These are phyloP conservation scores for Hemichromis elongatus DNA, from an alignment of 2,113 vertebrate species.

Conservation along the genomic window DNA sequence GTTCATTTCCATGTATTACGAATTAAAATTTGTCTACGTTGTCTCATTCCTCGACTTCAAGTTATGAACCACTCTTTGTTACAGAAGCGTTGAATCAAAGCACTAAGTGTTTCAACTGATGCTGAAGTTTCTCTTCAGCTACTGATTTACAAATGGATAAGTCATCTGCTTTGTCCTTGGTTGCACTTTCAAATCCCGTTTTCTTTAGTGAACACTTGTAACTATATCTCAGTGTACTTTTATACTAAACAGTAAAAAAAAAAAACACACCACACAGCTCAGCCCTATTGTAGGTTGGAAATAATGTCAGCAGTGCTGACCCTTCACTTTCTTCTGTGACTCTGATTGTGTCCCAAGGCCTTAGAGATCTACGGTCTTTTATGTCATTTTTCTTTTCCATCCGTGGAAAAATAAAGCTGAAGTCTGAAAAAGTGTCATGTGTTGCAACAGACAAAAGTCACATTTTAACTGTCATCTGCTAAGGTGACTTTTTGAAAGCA, in stretches of 20 bases:
- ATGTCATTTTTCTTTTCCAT: conserved; percentile 14
- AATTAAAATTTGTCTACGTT: not conserved
- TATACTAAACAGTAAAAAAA: conserved; percentile 8
- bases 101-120: not conserved
- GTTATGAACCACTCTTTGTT: not conserved
- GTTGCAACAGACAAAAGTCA: conserved; percentile 10
- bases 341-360: conserved; percentile 12
- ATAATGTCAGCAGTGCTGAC: not conserved
- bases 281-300: not conserved
- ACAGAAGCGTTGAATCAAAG: not conserved
- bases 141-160: not conserved
- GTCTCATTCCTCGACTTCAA: not conserved
- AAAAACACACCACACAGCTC: not conserved
- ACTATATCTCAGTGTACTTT: not conserved
- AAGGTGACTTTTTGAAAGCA: conserved; percentile 64
- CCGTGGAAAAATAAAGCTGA: conserved; percentile 7
- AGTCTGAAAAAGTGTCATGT: not conserved
- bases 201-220: not conserved
- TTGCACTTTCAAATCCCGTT: not conserved
- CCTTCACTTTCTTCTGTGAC: not conserved
- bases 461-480: conserved; percentile 39
- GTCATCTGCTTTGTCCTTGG: conserved; percentile 19
- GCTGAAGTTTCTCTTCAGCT: conserved; percentile 21
- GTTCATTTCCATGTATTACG: not conserved
- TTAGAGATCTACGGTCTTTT: not conserved